A percentile compares a stretch with the other conserved stretches of the same genome.
Evolutionary conservation across 2,888 invertebrate genomes (phyloP).

Genomic region (Cataglyphis albicans): DNA sequence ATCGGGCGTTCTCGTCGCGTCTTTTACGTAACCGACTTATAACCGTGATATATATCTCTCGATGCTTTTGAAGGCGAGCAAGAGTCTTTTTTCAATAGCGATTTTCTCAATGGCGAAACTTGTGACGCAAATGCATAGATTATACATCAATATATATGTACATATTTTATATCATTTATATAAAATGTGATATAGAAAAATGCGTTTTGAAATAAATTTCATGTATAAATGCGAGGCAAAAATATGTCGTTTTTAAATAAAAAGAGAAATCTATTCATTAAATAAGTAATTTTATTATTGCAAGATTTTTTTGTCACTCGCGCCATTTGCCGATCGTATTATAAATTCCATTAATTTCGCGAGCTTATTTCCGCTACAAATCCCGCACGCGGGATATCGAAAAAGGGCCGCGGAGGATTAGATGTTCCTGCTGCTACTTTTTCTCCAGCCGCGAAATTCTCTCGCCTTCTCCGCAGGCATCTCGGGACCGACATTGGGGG

Average conservation of each 20-base stretch:
- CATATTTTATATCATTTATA: not conserved
- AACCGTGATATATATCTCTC: conserved; percentile 1
- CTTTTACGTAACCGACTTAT: conserved; percentile 23
- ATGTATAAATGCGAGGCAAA: too few relatives aligned
- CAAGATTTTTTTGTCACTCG: not conserved
- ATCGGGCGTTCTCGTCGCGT: conserved; percentile 26
- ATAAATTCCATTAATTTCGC: conserved; percentile 10
- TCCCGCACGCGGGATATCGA: conserved; percentile 15
- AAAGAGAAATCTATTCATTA: too few relatives aligned
- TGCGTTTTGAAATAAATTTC: not conserved
- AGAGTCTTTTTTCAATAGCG: not conserved
- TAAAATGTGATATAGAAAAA: not conserved
- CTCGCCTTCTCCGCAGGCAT: not conserved
- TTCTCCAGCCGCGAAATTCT: conserved; percentile 18
- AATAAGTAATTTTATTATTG: not conserved
- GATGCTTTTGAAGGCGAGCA: conserved; percentile 11
- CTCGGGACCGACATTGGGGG: not conserved
- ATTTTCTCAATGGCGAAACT: not conserved
- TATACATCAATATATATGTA: not conserved
- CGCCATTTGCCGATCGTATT: not conserved
- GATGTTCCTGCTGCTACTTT: not conserved
- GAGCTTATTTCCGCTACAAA: not conserved
- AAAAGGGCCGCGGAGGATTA: not conserved
- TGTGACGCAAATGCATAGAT: not conserved
- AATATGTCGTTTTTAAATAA: too few relatives aligned